Evolutionary conservation across 2,888 invertebrate genomes (phyloP).

Genomic region (Cataglyphis altisquamis): DNA sequence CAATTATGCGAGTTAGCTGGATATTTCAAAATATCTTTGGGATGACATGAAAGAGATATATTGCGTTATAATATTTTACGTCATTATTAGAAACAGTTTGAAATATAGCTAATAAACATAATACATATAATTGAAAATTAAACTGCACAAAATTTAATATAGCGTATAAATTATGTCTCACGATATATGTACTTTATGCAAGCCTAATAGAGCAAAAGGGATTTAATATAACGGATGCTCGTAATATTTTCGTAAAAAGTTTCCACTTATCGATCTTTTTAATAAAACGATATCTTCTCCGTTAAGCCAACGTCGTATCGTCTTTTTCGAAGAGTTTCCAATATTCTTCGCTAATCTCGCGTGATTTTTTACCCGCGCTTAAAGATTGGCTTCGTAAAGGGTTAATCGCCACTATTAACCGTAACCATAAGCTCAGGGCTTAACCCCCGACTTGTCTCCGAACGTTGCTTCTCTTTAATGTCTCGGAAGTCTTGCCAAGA

Average conservation of each 20-base stretch:
- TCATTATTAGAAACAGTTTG: constrained; percentile 20
- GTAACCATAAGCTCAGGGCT: constrained; percentile 64
- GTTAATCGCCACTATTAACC: constrained; percentile 61
- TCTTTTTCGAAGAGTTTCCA: constrained; percentile 39
- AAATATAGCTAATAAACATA: neutral
- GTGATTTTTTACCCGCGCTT: constrained; percentile 53
- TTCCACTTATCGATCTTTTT: constrained; percentile 8
- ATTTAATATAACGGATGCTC: constrained; percentile 19
- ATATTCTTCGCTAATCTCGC: constrained; percentile 52
- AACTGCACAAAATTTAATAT: constrained; percentile 3
- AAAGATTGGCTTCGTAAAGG: constrained; percentile 56
- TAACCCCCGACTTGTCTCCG: constrained; percentile 59
- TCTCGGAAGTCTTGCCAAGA: constrained; percentile 57
- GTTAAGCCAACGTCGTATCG: neutral
- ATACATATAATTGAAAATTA: neutral
- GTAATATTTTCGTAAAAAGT: constrained; percentile 1
- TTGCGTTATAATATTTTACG: neutral
- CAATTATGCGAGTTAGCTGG: neutral
- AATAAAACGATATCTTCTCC: constrained; percentile 18
- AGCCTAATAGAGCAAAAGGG: neutral
- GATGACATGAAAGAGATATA: neutral
- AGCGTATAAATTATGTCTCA: neutral
- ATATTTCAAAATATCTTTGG: neutral
- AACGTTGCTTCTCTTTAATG: constrained; percentile 68
- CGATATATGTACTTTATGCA: neutral